These are phyloP conservation scores for Cassiopea andromeda DNA, from an alignment of 30 jellyfish, hydroid and myxozoan genomes.

Conservation along the genomic window DNA sequence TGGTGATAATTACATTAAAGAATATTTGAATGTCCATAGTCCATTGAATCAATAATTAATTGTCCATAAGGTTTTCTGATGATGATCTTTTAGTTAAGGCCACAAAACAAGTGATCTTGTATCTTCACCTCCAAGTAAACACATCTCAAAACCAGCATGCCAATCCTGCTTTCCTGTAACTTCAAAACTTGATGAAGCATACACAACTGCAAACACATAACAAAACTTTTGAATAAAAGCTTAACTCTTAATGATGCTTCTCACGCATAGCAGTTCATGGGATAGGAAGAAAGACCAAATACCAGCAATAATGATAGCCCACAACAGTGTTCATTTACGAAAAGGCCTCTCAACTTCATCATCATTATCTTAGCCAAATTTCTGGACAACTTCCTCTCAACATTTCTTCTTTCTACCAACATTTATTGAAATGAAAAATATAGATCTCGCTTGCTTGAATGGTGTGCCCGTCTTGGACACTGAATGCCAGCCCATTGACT, in stretches of 20 bases:
- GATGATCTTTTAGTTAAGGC: background rate
- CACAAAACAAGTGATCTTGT: background rate
- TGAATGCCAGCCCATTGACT: background rate
- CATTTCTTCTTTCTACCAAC: conserved; percentile 20
- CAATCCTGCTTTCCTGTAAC: conserved; percentile 59
- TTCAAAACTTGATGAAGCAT: conserved; percentile 71
- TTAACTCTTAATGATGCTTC: conserved; percentile 30
- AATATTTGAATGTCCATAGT: background rate
- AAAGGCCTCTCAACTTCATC: conserved; percentile 21
- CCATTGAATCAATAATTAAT: background rate
- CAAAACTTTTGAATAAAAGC: conserved; percentile 33
- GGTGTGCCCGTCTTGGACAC: conserved; percentile 1
- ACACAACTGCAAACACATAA: conserved; percentile 49
- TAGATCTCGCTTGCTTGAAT: background rate
- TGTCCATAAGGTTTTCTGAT: background rate
- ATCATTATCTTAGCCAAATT: background rate
- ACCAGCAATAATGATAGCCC: conserved; percentile 26
- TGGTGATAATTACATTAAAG: too few relatives aligned
- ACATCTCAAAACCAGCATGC: background rate
- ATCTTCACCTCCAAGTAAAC: background rate
- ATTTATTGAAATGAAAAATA: background rate
- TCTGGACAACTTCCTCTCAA: background rate
- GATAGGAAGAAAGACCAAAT: conserved; percentile 24
- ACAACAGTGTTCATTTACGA: conserved; percentile 6
- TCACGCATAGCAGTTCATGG: conserved; percentile 48